These are phyloP conservation scores for Dichetophora obliterata DNA, from an alignment of 2,888 invertebrate genomes.

Conservation along the genomic window DNA sequence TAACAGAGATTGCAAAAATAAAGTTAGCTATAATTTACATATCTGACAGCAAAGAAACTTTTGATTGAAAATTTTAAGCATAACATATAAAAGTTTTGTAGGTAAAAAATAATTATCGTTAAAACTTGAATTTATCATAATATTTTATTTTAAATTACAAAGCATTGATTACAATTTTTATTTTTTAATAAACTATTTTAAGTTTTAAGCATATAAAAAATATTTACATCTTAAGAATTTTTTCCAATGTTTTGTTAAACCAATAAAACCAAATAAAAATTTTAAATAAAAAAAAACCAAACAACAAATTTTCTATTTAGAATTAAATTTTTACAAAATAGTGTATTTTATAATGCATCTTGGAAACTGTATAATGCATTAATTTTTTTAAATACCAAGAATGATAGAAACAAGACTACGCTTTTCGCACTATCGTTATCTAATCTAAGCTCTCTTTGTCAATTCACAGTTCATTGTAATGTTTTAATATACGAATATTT, in stretches of 20 bases:
- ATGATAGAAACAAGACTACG: too few species aligned
- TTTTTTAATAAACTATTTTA: background rate
- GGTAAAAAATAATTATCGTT: background rate
- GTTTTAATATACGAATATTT: too few species aligned
- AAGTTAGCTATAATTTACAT: slow-evolving; percentile 2
- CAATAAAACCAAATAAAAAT: background rate
- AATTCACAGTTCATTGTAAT: too few species aligned
- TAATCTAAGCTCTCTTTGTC: too few species aligned
- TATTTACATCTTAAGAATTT: slow-evolving; percentile 12
- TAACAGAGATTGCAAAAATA: background rate
- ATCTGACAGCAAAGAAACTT: background rate
- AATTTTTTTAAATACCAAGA: too few species aligned
- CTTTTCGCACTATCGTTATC: too few species aligned
- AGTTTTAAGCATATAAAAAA: background rate
- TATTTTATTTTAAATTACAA: background rate
- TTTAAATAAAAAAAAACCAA: slow-evolving; percentile 5
- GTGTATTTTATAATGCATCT: too few species aligned
- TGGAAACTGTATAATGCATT: too few species aligned
- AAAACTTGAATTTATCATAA: background rate
- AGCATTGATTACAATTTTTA: too few species aligned
- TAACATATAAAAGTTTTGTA: background rate
- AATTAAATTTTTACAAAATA: too few species aligned
- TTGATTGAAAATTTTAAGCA: background rate
- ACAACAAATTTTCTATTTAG: background rate
- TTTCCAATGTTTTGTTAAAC: background rate